Conservation (phyloP, 2,113 vertebrate genomes). For the Indicator maculatus region DNA sequence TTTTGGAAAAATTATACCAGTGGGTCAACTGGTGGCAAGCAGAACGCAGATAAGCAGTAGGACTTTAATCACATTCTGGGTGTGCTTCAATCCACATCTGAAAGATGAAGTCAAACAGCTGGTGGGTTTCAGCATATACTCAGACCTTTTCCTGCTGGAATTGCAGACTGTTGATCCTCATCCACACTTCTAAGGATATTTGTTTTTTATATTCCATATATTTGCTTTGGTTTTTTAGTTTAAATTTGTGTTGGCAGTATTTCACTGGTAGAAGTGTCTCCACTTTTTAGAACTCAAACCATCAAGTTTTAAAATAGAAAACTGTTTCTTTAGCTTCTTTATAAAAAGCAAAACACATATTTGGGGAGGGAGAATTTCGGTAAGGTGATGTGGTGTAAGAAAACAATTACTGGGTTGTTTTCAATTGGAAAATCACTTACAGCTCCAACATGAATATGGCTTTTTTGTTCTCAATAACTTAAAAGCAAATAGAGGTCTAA, state of each 20-base stretch:
- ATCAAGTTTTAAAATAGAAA: not conserved
- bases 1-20: not conserved
- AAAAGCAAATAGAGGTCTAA: not conserved
- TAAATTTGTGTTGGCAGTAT: not conserved
- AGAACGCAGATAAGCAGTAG: rapidly evolving
- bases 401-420: not conserved
- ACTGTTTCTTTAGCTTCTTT: not conserved
- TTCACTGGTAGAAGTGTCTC: not conserved
- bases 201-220: not conserved
- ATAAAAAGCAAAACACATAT: not conserved
- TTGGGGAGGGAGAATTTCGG: not conserved
- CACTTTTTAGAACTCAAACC: not conserved
- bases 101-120: not conserved
- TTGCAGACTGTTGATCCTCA: not conserved
- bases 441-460: not conserved
- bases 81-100: not conserved
- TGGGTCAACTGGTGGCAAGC: not conserved
- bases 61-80: not conserved
- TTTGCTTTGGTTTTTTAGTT: not conserved
- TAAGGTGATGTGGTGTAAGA: not conserved
- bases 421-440: not conserved
- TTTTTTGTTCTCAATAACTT: not conserved
- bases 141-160: not conserved
- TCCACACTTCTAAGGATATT: not conserved
- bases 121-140: not conserved